phyloP scores from a whole-genome alignment of 2,113 vertebrate genomes.

The Pavo muticus region DNA sequence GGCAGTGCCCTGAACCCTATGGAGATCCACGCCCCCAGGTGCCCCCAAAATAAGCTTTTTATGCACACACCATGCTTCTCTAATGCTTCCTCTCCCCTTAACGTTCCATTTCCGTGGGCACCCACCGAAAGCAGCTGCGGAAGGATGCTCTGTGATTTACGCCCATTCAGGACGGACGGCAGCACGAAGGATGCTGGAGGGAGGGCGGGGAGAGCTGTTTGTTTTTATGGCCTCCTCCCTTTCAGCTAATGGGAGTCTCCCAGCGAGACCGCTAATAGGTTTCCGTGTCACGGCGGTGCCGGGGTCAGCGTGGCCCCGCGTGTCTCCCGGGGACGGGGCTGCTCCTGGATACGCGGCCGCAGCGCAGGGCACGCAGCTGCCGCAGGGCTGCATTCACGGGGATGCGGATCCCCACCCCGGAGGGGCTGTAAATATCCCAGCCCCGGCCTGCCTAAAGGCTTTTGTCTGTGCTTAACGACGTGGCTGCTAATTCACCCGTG shows the following conservation, averaged over 20 bases:
- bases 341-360: accelerated
- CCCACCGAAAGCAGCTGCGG: background rate
- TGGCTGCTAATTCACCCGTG: background rate
- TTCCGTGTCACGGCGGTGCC: background rate
- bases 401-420: background rate
- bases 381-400: background rate
- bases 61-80: background rate
- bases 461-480: constrained; percentile 24
- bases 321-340: background rate
- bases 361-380: accelerated
- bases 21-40: background rate
- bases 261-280: background rate
- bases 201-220: background rate
- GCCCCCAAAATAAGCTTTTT: background rate
- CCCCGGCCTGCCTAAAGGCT: background rate
- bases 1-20: background rate
- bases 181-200: background rate
- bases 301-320: background rate
- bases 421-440: background rate
- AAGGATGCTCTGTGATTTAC: background rate
- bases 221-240: background rate
- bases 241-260: background rate
- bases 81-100: background rate
- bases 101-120: accelerated
- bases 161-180: background rate